phyloP scores from a whole-genome alignment of 2,888 invertebrate genomes.

The Thecophora atra region DNA sequence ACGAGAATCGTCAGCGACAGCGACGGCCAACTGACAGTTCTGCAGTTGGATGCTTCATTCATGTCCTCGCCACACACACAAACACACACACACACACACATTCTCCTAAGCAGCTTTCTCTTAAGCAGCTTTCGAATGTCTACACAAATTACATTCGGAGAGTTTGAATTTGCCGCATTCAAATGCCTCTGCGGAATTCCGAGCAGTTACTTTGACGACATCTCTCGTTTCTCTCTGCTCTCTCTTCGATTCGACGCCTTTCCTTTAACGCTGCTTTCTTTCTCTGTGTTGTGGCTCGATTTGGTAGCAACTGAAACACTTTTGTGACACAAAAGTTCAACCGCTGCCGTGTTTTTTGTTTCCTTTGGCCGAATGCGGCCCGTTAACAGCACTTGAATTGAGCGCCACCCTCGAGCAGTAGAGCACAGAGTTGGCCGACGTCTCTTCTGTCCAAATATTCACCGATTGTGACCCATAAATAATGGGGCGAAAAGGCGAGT shows the following conservation, averaged over 20 bases:
- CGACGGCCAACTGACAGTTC: conserved; percentile 16
- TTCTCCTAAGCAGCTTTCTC: background rate
- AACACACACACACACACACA: background rate
- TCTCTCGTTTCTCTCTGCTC: background rate
- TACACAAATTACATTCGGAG: background rate
- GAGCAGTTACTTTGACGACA: too few species aligned
- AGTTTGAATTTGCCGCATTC: conserved; percentile 28
- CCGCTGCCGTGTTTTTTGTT: background rate
- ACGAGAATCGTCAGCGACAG: conserved; percentile 4
- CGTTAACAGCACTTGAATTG: conserved; percentile 11
- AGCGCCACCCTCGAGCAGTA: background rate
- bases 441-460: too few species aligned
- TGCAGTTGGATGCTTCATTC: conserved; percentile 16
- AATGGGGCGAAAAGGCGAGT: too few species aligned
- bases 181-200: background rate
- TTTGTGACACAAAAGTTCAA: conserved; percentile 1
- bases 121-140: background rate
- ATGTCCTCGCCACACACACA: conserved; percentile 26
- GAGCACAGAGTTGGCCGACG: background rate
- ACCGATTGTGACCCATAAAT: too few species aligned
- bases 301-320: background rate
- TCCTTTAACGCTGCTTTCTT: background rate
- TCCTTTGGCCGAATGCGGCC: too few species aligned
- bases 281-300: conserved; percentile 21
- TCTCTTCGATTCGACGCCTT: background rate